Evolutionary conservation across 2,113 vertebrate species (phyloP).

Genomic region (Boleophthalmus pectinirostris): DNA sequence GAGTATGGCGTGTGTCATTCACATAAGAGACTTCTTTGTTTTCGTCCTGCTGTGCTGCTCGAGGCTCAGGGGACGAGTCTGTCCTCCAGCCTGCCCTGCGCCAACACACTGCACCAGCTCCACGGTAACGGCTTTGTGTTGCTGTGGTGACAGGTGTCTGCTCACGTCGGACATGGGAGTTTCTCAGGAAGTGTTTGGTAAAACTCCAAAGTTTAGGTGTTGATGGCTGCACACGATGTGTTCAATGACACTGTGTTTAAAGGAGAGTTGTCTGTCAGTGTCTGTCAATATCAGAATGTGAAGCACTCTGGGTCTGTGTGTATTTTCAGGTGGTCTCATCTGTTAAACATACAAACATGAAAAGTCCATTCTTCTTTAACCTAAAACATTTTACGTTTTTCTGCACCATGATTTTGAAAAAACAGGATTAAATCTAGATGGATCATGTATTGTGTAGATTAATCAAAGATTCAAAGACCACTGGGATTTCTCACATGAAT

Average conservation of each 20-base stretch:
- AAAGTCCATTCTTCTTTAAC: not conserved
- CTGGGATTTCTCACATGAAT: too few species aligned
- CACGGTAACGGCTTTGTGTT: slow-evolving; percentile 64
- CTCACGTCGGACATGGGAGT: slow-evolving; percentile 55
- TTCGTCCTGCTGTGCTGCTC: slow-evolving; percentile 47
- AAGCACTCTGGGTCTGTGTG: not conserved
- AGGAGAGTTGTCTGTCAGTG: slow-evolving; percentile 50
- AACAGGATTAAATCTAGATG: not conserved
- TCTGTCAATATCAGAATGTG: slow-evolving; percentile 31
- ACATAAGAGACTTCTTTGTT: slow-evolving; percentile 37
- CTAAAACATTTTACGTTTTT: not conserved
- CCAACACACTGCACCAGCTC: slow-evolving; percentile 49
- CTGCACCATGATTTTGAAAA: not conserved
- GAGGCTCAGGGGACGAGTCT: slow-evolving; percentile 58
- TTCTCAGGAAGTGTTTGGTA: slow-evolving; percentile 70
- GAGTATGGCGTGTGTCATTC: slow-evolving; percentile 27
- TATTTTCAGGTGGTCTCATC: not conserved
- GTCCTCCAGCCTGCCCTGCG: slow-evolving; percentile 54
- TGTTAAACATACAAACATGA: not conserved
- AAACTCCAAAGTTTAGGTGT: slow-evolving; percentile 60
- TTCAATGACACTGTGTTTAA: slow-evolving; percentile 50
- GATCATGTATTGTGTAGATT: not conserved
- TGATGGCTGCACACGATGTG: slow-evolving; percentile 50
- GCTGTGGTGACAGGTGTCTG: slow-evolving; percentile 70
- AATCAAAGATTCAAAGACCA: not conserved